Base-by-base conservation (phyloP, 1,140 invertebrate genomes). In the Cydia splendana region DNA sequence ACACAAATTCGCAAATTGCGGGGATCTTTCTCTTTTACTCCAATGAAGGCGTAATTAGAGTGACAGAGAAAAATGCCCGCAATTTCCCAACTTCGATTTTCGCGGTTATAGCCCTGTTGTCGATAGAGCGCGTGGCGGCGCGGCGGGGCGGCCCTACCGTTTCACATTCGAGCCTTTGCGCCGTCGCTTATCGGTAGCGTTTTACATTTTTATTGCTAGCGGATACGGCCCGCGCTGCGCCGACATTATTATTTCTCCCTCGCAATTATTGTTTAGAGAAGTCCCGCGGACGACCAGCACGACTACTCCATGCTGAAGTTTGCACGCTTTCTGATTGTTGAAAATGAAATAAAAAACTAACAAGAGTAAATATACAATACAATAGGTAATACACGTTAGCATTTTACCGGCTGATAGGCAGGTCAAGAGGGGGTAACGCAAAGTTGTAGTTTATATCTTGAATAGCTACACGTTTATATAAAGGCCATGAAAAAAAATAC, bases 131-230 rank as follows among this genome's bases (percentile, higher is more conserved):
- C 30, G 15, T 1, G 38, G 0, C 15, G 20, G 65, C 9, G 0
- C 15, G 20, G 65, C 9, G 67, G 34, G 0, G 67, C 48, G 13
- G 75, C 86, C 71, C 85, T 89, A 85, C 10, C 77, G 81, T 80
- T 83, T 84, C 83, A 87, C 87, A 90, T 87, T 89, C 83, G 87
- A 87, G 85, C 87, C 86, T 87, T 87, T 88, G 85, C 86, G 86
- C 81, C 81, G 84, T 77, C 86, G 87, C 90, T 91, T 91, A 91
- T 91, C 90, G 89, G 88, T 82, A 77, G 82, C 88, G 88, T 91
- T 91, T 91, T 91, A 91, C 90, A 91, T 91, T 91, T 91, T 92
- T 91, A 92, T 92, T 92, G 88, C 90, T 81, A 92, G 87, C 90
- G 90, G 90, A 92, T 92, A 91, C 88, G 83, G 87, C 79, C 88